Percentiles rank a stretch among this genome's conserved stretches.
Conservation (phyloP, 1,140 invertebrate species). For the Drosophila sturtevanti region DNA sequence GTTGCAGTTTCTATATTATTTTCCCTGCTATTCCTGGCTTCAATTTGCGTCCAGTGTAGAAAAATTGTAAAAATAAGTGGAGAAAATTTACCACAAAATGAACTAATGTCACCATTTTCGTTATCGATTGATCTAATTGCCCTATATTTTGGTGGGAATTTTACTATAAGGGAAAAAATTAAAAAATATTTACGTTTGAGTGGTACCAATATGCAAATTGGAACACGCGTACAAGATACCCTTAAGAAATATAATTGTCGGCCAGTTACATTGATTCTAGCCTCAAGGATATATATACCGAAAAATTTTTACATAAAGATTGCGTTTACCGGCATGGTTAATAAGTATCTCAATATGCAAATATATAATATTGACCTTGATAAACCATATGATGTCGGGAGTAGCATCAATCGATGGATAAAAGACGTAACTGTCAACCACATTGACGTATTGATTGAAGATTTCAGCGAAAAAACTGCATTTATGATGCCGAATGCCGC, state of each 20-base stretch:
- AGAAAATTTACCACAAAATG: background rate
- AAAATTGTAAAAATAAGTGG: too few relatives aligned
- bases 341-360: background rate
- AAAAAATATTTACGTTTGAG: background rate
- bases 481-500: background rate
- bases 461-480: background rate
- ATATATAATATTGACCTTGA: background rate
- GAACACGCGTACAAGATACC: background rate
- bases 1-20: background rate
- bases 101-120: background rate
- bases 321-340: background rate
- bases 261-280: background rate
- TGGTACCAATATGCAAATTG: background rate
- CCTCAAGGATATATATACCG: background rate
- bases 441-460: background rate
- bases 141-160: background rate
- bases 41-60: too few relatives aligned
- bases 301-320: background rate
- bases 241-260: background rate
- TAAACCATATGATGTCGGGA: background rate
- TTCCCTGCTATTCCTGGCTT: background rate
- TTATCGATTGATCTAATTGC: background rate
- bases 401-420: background rate
- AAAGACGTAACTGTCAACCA: background rate
- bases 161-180: background rate